phyloP scores from a whole-genome alignment of 2,797 vertebrate species.

The Gastrophryne carolinensis region DNA sequence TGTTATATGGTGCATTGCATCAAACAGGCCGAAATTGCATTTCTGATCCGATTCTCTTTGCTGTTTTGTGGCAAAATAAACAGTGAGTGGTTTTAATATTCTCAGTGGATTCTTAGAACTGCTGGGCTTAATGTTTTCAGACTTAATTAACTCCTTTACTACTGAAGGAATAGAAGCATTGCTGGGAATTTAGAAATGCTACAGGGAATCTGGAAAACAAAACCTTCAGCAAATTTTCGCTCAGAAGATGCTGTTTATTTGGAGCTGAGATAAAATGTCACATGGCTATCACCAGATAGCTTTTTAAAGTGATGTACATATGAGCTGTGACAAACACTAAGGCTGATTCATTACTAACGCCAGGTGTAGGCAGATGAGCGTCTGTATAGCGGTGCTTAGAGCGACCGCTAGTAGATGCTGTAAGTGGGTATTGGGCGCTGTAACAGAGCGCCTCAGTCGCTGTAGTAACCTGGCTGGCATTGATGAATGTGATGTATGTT shows the following conservation, averaged over 20 bases:
- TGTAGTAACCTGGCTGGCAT: too few species aligned
- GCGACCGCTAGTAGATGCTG: too few species aligned
- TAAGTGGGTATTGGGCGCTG: too few species aligned
- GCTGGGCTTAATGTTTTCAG: slow-evolving; percentile 51
- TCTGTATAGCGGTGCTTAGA: too few species aligned
- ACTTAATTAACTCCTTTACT: slow-evolving; percentile 52
- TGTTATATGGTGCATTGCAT: slow-evolving; percentile 47
- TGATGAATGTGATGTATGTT: too few species aligned
- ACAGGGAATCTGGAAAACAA: slow-evolving; percentile 20
- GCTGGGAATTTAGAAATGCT: slow-evolving; percentile 24
- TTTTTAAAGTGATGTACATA: neutral
- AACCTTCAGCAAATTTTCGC: slow-evolving; percentile 24
- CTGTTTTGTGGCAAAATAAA: slow-evolving; percentile 53
- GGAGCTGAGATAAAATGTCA: neutral
- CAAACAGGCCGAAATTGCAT: slow-evolving; percentile 40
- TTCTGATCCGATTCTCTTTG: slow-evolving; percentile 48
- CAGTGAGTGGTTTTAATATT: slow-evolving; percentile 52
- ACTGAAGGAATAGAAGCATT: slow-evolving; percentile 31
- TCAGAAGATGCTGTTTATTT: neutral
- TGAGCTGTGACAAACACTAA: too few species aligned
- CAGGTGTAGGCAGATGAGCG: too few species aligned
- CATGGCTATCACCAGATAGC: neutral
- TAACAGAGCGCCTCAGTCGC: too few species aligned
- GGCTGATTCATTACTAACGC: too few species aligned
- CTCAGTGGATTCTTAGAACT: slow-evolving; percentile 48